phyloP scores from a whole-genome alignment of 2,888 invertebrate species.

The Hydriomena furcata region DNA sequence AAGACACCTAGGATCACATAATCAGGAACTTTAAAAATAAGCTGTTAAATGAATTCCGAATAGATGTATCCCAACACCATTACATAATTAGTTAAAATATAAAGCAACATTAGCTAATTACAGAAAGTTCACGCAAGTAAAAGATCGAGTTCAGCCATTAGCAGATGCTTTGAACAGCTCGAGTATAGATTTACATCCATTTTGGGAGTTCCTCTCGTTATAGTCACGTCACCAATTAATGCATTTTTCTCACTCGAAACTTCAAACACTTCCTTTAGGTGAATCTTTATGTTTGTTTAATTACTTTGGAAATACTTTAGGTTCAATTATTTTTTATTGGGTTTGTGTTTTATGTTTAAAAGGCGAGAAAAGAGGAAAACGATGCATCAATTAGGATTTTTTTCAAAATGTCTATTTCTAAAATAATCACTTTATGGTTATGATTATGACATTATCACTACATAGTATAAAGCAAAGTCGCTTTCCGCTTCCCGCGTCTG shows the following conservation, averaged over 20 bases:
- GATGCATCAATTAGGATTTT: too few relatives aligned
- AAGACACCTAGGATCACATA: too few relatives aligned
- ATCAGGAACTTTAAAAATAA: too few relatives aligned
- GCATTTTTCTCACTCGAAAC: slow-evolving; percentile 58
- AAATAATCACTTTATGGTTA: too few relatives aligned
- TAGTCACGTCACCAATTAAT: slow-evolving; percentile 69
- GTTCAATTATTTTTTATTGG: slow-evolving; percentile 22
- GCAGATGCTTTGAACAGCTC: slow-evolving; percentile 63
- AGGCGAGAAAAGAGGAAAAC: too few relatives aligned
- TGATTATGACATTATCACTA: too few relatives aligned
- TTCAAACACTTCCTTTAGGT: slow-evolving; percentile 47
- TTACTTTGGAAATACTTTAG: slow-evolving; percentile 29
- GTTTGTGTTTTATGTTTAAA: slow-evolving; percentile 9
- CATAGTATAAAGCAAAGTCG: too few relatives aligned
- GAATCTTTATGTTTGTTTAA: slow-evolving; percentile 33
- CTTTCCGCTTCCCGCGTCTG: too few relatives aligned
- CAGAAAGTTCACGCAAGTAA: slow-evolving; percentile 47
- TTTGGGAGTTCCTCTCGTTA: slow-evolving; percentile 50
- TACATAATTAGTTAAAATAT: slow-evolving; percentile 27
- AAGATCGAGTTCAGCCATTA: slow-evolving; percentile 63
- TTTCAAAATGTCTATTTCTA: too few relatives aligned
- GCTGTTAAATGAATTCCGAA: slow-evolving; percentile 1
- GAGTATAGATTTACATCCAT: slow-evolving; percentile 58
- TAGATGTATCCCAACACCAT: slow-evolving; percentile 22
- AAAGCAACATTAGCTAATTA: slow-evolving; percentile 47